Percentiles rank a stretch among this genome's conserved stretches.
Evolutionary conservation across 1,140 invertebrate species (phyloP).

Genomic region (Drusus annulatus): DNA sequence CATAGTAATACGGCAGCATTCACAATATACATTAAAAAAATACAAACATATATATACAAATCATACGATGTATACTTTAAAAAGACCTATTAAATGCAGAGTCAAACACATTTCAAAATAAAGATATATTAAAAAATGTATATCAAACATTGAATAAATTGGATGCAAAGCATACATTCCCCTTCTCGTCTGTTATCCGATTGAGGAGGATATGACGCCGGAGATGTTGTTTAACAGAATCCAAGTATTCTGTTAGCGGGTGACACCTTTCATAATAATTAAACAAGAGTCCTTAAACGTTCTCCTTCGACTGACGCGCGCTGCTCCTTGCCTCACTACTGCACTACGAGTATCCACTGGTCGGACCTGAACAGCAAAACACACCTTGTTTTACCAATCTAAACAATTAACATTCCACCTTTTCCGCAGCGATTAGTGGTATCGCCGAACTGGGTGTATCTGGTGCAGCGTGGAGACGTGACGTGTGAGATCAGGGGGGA

Average conservation of each 20-base stretch:
- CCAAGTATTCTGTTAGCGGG: neutral
- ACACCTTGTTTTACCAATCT: too few species aligned
- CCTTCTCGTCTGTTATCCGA: neutral
- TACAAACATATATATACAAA: conserved; percentile 47
- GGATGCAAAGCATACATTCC: conserved; percentile 27
- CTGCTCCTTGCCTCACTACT: neutral
- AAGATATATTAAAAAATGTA: conserved; percentile 43
- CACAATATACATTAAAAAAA: conserved; percentile 40
- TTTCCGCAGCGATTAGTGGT: too few species aligned
- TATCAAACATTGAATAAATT: conserved; percentile 38
- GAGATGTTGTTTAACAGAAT: neutral
- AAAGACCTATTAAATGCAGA: conserved; percentile 42
- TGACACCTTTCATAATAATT: conserved; percentile 1
- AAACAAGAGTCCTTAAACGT: conserved; percentile 10
- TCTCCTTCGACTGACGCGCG: neutral
- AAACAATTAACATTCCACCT: too few species aligned
- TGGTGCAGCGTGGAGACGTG: neutral
- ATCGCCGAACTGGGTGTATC: too few species aligned
- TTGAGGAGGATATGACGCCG: neutral
- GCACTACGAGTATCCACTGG: neutral
- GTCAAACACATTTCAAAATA: conserved; percentile 45
- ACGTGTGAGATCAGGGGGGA: neutral
- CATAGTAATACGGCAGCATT: conserved; percentile 40
- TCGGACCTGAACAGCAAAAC: too few species aligned
- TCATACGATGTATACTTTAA: conserved; percentile 39